Conservation (phyloP, 2,113 vertebrate genomes). For the Neolamprologus tretocephalus region DNA sequence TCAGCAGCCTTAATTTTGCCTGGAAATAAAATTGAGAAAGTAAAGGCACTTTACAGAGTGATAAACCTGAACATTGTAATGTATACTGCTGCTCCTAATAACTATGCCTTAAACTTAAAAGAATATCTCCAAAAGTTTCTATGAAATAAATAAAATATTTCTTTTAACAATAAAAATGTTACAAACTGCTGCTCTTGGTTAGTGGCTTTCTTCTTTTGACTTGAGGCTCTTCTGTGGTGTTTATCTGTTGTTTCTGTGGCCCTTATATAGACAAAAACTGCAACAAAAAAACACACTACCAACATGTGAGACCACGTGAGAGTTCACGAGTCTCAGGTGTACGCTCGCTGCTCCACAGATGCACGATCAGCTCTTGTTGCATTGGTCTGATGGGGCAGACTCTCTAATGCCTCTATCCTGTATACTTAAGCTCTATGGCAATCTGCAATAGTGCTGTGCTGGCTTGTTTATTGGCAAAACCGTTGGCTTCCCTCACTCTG, state of each 20-base stretch:
- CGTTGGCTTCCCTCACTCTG: constrained; percentile 30
- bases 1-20: neutral
- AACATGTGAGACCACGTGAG: neutral
- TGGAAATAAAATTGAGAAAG: neutral
- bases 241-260: neutral
- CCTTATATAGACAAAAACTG: neutral
- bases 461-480: constrained; percentile 53
- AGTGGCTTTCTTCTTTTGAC: neutral
- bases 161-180: neutral
- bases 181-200: fast-evolving
- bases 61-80: neutral
- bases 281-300: neutral
- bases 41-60: fast-evolving
- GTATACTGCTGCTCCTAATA: neutral
- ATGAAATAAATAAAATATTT: neutral
- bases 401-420: constrained; percentile 41
- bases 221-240: neutral
- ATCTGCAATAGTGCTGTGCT: constrained; percentile 57
- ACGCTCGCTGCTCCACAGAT: neutral
- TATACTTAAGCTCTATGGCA: constrained; percentile 46
- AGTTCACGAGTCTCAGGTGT: neutral
- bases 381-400: constrained; percentile 6
- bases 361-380: constrained; percentile 42
- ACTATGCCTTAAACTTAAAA: neutral
- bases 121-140: neutral